Percentiles rank a stretch among this genome's conserved stretches.
These are phyloP conservation scores for Samia ricini DNA, from an alignment of 1,140 invertebrate genomes.

Conservation along the genomic window DNA sequence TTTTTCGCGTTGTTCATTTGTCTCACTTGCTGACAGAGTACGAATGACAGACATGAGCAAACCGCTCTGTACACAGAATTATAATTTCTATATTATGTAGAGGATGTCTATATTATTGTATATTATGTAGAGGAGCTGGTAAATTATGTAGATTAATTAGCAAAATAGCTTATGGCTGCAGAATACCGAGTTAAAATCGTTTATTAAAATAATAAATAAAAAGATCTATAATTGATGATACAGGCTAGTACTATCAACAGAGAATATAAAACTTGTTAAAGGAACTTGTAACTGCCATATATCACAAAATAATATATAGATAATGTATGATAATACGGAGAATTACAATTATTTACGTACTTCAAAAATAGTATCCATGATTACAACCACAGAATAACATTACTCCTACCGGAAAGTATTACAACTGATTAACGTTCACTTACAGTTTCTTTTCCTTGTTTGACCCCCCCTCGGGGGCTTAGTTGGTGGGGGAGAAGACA, in stretches of 20 bases:
- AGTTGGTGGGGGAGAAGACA: constrained; percentile 81
- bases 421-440: constrained; percentile 34
- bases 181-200: too few relatives aligned
- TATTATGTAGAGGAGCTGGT: too few relatives aligned
- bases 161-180: too few relatives aligned
- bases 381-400: neutral
- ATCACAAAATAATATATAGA: neutral
- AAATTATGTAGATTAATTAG: too few relatives aligned
- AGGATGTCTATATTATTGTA: too few relatives aligned
- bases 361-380: constrained; percentile 6
- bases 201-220: too few relatives aligned
- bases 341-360: constrained; percentile 4
- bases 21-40: constrained; percentile 94
- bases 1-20: constrained; percentile 95
- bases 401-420: too few relatives aligned
- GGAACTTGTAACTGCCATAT: neutral
- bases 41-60: constrained; percentile 95
- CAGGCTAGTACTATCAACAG: too few relatives aligned
- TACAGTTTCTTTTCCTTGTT: constrained; percentile 90
- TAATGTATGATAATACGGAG: neutral
- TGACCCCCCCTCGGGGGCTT: constrained; percentile 90
- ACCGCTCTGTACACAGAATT: constrained; percentile 82
- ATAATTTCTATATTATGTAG: neutral
- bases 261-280: too few relatives aligned
- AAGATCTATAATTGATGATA: too few relatives aligned